Evolutionary conservation across 2,888 invertebrate species (phyloP), one percentile per base, ranked within the genome.

Genomic region (Zele albiditarsus): DNA sequence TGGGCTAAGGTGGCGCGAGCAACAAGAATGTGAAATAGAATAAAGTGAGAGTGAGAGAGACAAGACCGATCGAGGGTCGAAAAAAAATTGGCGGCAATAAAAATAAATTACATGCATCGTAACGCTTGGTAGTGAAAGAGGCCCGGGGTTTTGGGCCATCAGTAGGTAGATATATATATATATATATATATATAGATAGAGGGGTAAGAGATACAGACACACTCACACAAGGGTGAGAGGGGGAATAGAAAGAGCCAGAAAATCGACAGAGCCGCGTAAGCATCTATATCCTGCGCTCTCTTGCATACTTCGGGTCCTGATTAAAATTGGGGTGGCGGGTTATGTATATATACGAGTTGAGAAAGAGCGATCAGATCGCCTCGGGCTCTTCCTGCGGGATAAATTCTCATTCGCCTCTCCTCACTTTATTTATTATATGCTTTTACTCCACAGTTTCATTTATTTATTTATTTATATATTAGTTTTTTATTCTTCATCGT

Each of bases 81-180:
- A 88, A 87, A 86, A 85, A 89, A 89, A 89, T 89, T 87, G 87
- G 87, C 81, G 85, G 89, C 89, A 89, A 89, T 89, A 89, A 89
- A 89, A 89, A 89, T 89, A 89, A 89, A 89, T 89, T 89, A 89
- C 89, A 88, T 89, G 88, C 89, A 88, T 87, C 88, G 88, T 88
- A 88, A 87, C 87, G 86, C 85, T 84, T 84, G 84, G 85, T 84
- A 85, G 86, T 84, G 74, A 79, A 80, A 79, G 78, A 73, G 77
- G 70, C 66, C 71, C 68, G 65, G 67, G 71, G 27, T 62, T 33
- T 63, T 23, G 70, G 70, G 70, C 66, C 66, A 42, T 27, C 31
- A 62, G 38, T 33, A 33, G 69, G n/a, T n/a, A 20, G n/a, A 20
- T 53, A 53, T 53, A 53, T n/a, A 5, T 31, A 42, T n/a, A 20